Evolutionary conservation across 2,797 vertebrate genomes (phyloP).

Genomic region (Phylloscopus collybita): DNA sequence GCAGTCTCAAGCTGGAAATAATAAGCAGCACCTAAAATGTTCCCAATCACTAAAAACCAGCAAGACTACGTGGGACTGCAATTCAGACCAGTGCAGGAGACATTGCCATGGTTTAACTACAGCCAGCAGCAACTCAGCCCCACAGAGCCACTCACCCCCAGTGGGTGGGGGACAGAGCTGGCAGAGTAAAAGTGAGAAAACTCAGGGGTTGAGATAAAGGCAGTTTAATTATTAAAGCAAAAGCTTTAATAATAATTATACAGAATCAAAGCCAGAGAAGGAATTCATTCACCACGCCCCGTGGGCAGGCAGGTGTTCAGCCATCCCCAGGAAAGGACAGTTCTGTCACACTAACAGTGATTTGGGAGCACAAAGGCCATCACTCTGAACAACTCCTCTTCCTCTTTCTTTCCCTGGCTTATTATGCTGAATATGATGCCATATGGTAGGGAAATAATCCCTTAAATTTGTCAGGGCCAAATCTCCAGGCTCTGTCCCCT

Average conservation of each 20-base stretch:
- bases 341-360: background rate
- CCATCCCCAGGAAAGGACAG: background rate
- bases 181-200: background rate
- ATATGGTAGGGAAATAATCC: background rate
- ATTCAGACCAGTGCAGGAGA: background rate
- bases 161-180: background rate
- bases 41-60: background rate
- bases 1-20: background rate
- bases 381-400: background rate
- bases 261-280: background rate
- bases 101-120: background rate
- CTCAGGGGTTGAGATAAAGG: background rate
- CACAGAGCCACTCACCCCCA: fast-evolving
- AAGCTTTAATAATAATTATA: background rate
- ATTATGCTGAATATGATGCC: background rate
- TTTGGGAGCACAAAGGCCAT: background rate
- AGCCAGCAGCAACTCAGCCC: background rate
- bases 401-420: background rate
- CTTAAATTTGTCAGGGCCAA: background rate
- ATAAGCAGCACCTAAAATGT: background rate
- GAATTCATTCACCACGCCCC: background rate
- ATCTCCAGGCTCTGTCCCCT: background rate
- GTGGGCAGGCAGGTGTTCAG: background rate
- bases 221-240: background rate
- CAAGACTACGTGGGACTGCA: background rate